phyloP scores from a whole-genome alignment of 2,888 invertebrate genomes.

The Idaea straminata region DNA sequence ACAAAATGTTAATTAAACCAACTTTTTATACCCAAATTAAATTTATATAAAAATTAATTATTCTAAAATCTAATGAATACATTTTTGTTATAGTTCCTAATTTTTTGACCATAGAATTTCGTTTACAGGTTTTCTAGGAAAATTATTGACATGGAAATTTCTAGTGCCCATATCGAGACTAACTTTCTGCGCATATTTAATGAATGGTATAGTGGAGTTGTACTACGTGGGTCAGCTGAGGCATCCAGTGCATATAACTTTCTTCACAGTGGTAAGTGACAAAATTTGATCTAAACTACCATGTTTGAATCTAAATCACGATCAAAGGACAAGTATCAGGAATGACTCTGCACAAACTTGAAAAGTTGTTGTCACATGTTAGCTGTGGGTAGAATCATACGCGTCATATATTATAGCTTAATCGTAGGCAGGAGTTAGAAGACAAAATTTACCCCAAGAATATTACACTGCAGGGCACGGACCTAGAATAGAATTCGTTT shows the following conservation, averaged over 20 bases:
- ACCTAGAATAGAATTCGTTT: too few species aligned
- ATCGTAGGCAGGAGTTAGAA: too few species aligned
- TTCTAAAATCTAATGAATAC: too few species aligned
- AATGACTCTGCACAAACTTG: neutral
- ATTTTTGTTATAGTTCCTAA: neutral
- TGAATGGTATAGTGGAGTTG: constrained; percentile 85
- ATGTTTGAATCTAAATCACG: too few species aligned
- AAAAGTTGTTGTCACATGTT: too few species aligned
- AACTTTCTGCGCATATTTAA: constrained; percentile 86
- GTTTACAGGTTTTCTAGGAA: constrained; percentile 76
- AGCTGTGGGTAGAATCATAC: too few species aligned
- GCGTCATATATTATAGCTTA: too few species aligned
- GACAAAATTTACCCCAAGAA: too few species aligned
- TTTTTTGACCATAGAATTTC: neutral
- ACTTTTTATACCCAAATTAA: too few species aligned
- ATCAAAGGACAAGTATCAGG: neutral
- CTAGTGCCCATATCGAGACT: constrained; percentile 84
- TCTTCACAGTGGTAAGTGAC: constrained; percentile 81
- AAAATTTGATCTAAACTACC: neutral
- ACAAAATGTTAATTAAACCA: neutral
- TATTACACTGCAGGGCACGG: too few species aligned
- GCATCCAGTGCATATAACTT: constrained; percentile 81
- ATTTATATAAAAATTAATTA: too few species aligned
- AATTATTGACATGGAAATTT: constrained; percentile 80
- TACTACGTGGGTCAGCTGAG: constrained; percentile 82